Conservation (phyloP, 2,888 invertebrate genomes). For the Drosophila colorata region DNA sequence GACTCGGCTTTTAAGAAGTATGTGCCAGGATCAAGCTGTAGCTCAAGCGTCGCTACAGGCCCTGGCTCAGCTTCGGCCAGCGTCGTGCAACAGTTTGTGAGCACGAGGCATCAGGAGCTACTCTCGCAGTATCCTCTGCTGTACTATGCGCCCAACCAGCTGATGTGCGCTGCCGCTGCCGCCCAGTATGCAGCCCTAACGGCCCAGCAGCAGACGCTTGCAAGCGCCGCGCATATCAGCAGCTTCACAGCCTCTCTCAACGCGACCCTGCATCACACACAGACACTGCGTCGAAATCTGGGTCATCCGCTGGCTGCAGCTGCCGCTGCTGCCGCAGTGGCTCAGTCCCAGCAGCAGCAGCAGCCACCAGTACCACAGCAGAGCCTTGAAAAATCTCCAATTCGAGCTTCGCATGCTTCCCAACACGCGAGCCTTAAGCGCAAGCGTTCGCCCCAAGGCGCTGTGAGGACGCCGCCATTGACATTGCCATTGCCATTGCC, state of each 20-base stretch:
- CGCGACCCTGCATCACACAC: constrained; percentile 80
- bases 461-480: constrained; percentile 53
- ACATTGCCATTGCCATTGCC: too few relatives aligned
- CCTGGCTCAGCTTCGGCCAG: constrained; percentile 67
- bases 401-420: constrained; percentile 37
- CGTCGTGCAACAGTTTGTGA: constrained; percentile 85
- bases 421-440: constrained; percentile 67
- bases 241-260: constrained; percentile 83
- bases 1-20: constrained; percentile 95
- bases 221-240: constrained; percentile 81
- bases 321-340: constrained; percentile 80
- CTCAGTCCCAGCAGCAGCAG: constrained; percentile 67
- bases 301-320: constrained; percentile 84
- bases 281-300: constrained; percentile 83
- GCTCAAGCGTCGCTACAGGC: constrained; percentile 77
- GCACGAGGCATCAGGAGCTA: constrained; percentile 89
- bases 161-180: constrained; percentile 88
- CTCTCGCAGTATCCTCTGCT: constrained; percentile 91
- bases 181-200: constrained; percentile 85
- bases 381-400: constrained; percentile 74
- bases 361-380: constrained; percentile 54
- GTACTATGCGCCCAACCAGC: constrained; percentile 89
- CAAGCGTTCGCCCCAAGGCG: constrained; percentile 72
- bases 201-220: constrained; percentile 83
- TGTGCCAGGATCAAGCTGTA: constrained; percentile 87